phyloP scores from a whole-genome alignment of 2,888 invertebrate species.

The Macroteleia sp. region DNA sequence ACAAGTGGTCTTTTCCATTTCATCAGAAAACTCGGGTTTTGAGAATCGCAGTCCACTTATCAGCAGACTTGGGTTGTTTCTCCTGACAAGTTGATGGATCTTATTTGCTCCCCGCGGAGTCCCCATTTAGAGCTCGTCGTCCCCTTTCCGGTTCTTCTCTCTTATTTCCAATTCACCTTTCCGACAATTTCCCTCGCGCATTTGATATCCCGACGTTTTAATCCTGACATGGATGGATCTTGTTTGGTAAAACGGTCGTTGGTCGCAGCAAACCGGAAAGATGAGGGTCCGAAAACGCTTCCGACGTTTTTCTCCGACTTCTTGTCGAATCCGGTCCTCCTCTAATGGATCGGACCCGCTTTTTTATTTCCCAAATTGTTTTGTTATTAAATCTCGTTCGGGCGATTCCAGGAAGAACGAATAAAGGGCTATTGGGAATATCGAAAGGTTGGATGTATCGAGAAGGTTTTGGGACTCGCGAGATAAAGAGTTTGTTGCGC shows the following conservation, averaged over 20 bases:
- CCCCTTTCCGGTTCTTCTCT: conserved; percentile 70
- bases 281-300: conserved; percentile 51
- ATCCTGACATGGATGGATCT: conserved; percentile 84
- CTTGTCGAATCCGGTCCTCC: too few species aligned
- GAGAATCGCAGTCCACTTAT: conserved; percentile 61
- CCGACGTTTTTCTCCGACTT: conserved; percentile 12
- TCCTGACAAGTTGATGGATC: conserved; percentile 66
- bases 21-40: conserved; percentile 53
- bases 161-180: conserved; percentile 64
- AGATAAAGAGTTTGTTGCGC: conserved; percentile 77
- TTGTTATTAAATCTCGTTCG: conserved; percentile 33
- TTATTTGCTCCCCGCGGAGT: conserved; percentile 64
- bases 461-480: conserved; percentile 37
- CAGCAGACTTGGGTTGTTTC: conserved; percentile 29
- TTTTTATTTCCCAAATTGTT: conserved; percentile 37
- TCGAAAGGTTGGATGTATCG: conserved; percentile 26
- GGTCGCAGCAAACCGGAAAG: conserved; percentile 61
- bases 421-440: conserved; percentile 40
- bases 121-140: conserved; percentile 32
- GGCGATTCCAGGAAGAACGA: conserved; percentile 39
- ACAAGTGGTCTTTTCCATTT: conserved; percentile 55
- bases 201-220: conserved; percentile 82
- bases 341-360: conserved; percentile 16
- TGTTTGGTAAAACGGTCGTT: conserved; percentile 81
- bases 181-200: conserved; percentile 68